Base-by-base conservation (phyloP, 2,797 vertebrate species). In the Xerus rutilus region DNA sequence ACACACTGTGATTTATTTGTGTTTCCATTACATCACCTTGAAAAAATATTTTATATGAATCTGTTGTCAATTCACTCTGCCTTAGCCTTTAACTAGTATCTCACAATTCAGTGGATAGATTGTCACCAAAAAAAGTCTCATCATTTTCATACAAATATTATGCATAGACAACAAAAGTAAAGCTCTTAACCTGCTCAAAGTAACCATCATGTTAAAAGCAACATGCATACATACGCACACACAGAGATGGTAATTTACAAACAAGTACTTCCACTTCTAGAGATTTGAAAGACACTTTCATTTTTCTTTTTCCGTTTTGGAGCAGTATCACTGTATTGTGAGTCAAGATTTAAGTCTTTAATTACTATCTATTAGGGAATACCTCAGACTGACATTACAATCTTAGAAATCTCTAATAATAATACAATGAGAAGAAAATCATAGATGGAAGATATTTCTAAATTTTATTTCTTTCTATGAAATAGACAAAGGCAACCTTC, bases 41-140 rank as follows among this genome's bases (percentile, higher is more conserved):
- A 59, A 83, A 86, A 76, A 21, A 23, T 13, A 35, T 64, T n/a
- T 69, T 18, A 28, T 67, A 96, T 85, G 73, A 32, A 62, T 30
- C 39, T 95, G 86, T 95, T 95, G 87, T 96, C 72, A 93, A 92
- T 79, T 69, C 47, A n/a, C 18, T 95, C 23, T 86, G 70, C 86
- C 87, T 91, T 49, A 86, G 88, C 52, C 84, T 70, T 97, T 93
- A 88, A 65, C 30, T 73, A 90, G 76, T 65, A 97, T 57, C 89
- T 96, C 90, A 96, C 82, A 98, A 82, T 89, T 94, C 93, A 85
- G 23, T 23, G 32, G 74, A 93, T 96, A 94, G 98, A 96, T 98
- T 98, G 98, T 92, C 91, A 94, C 69, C 78, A 86, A 96, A 86
- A 96, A 86, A 57, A 65, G 23, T 74, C 94, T 97, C 92, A 67